Evolutionary conservation across 2,888 invertebrate species (phyloP), one percentile per base, ranked within the genome.

Genomic region (Cordilura impudica): DNA sequence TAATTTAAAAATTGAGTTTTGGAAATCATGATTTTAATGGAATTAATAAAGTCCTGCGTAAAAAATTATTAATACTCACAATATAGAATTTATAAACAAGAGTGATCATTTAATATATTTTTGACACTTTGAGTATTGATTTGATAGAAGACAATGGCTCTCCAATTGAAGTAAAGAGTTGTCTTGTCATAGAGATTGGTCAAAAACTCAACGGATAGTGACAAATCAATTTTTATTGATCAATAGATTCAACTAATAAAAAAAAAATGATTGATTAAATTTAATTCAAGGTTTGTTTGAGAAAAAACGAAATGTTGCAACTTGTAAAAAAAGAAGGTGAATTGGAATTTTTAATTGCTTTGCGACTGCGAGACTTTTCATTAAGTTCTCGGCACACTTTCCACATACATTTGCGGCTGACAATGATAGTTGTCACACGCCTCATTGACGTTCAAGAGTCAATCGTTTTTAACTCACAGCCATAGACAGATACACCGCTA

Each of bases 21-120:
- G 1, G 19, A 54, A 54, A 16, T 14, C 1, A 19, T 51, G 16
- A 35, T 21, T 19, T 39, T 66, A 39, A 54, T 54, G 21, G 53
- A 79, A 71, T 75, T 75, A 60, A 58, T 75, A 69, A 79, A 72
- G 79, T 79, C 79, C 79, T 79, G 79, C 75, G 79, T 79, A 63
- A 61, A 71, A 79, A 79, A 75, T 67, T 39, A 26, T 4, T n/a
- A n/a, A n/a, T n/a, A n/a, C n/a, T n/a, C n/a, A 26, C 4, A 26
- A 26, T 4, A 26, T 21, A 16, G 7, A 31, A 7, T 53, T 51
- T 75, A 61, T 31, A 10, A 70, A 49, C 29, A 58, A 47, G 63
- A 67, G 75, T 61, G 49, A 79, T 79, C 79, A 79, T 61, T 79
- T 75, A 79, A 79, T 75, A 66, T 6, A 65, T 75, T 79, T 74